Conservation (phyloP, 2,113 vertebrate species). For the Danionella cerebrum region DNA sequence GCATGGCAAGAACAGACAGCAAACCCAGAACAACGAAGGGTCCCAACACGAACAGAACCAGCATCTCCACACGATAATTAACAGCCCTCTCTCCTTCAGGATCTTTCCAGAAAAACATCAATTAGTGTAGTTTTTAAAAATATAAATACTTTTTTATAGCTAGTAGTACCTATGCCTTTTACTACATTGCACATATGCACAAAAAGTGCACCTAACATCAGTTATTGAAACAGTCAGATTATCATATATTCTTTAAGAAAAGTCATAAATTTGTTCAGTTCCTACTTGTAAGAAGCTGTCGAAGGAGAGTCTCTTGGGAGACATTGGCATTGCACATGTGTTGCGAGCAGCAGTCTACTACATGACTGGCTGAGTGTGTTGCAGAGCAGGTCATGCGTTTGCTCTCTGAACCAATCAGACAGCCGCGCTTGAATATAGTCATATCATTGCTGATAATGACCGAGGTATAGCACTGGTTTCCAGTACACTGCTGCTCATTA, state of each 20-base stretch:
- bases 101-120: constrained; percentile 35
- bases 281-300: constrained; percentile 53
- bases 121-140: too few relatives aligned
- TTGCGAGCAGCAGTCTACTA: constrained; percentile 59
- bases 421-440: constrained; percentile 56
- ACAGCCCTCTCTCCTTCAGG: constrained; percentile 53
- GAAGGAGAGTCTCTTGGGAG: constrained; percentile 45
- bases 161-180: too few relatives aligned
- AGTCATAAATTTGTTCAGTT: too few relatives aligned
- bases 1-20: constrained; percentile 52
- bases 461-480: constrained; percentile 63
- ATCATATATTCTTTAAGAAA: too few relatives aligned
- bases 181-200: too few relatives aligned
- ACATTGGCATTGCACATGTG: constrained; percentile 66
- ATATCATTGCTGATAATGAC: constrained; percentile 46
- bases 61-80: constrained; percentile 55
- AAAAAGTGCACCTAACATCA: too few relatives aligned
- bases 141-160: too few relatives aligned
- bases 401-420: constrained; percentile 52
- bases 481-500: constrained; percentile 53
- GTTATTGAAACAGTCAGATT: too few relatives aligned
- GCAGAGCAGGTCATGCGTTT: constrained; percentile 56
- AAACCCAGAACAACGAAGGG: constrained; percentile 55
- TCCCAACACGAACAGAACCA: constrained; percentile 59
- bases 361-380: constrained; percentile 49